Evolutionary conservation across 2,888 invertebrate species (phyloP).

Genomic region (Aricia artaxerxes): DNA sequence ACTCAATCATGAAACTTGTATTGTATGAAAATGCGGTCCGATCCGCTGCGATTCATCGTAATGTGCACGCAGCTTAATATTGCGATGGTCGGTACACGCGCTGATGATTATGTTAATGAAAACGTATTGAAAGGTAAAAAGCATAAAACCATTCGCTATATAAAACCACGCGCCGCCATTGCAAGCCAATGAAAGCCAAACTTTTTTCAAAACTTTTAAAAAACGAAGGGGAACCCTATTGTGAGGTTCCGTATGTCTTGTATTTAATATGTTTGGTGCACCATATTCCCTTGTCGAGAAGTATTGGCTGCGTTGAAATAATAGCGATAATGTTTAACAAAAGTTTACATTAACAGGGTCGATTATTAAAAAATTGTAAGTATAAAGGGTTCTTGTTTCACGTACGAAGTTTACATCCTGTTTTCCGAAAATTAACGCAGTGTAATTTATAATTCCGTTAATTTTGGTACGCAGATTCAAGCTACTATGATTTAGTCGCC

Average conservation of each 20-base stretch:
- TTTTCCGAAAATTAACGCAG: too few relatives aligned
- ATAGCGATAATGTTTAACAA: background rate
- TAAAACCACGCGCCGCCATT: constrained; percentile 48
- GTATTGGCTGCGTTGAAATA: constrained; percentile 1
- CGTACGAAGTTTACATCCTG: too few relatives aligned
- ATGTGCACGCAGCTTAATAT: too few relatives aligned
- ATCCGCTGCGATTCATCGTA: too few relatives aligned
- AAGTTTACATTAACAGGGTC: too few relatives aligned
- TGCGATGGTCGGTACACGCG: too few relatives aligned
- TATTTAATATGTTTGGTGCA: background rate
- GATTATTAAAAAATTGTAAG: background rate
- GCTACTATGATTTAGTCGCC: too few relatives aligned
- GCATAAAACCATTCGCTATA: constrained; percentile 34
- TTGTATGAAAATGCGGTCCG: too few relatives aligned
- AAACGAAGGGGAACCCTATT: constrained; percentile 2
- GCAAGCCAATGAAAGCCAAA: constrained; percentile 50
- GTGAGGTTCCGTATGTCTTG: constrained; percentile 3
- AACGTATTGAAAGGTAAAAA: constrained; percentile 6
- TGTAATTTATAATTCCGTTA: too few relatives aligned
- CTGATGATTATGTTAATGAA: constrained; percentile 10
- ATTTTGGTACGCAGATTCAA: too few relatives aligned
- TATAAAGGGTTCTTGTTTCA: too few relatives aligned
- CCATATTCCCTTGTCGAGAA: background rate
- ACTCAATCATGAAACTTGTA: too few relatives aligned
- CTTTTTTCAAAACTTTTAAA: constrained; percentile 38